Conservation (phyloP, 2,113 vertebrate genomes). For the Meleagris gallopavo region DNA sequence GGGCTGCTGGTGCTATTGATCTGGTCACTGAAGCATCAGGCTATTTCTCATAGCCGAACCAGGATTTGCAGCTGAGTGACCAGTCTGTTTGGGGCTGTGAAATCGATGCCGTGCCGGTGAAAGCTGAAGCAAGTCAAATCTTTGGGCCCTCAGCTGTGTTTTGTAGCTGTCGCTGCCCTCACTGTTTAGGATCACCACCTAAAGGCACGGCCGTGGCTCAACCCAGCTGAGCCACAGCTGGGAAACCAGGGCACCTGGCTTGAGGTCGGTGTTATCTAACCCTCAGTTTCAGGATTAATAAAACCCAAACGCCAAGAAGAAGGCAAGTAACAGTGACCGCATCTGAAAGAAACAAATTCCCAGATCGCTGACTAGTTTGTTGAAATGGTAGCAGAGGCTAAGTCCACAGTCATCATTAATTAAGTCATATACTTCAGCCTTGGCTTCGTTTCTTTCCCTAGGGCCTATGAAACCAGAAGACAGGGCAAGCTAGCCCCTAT, state of each 20-base stretch:
- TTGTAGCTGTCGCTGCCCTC: not conserved
- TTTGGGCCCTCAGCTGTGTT: not conserved
- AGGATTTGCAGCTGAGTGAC: fast-evolving
- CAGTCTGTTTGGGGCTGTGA: not conserved
- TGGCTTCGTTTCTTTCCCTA: constrained; percentile 49
- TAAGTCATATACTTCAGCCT: constrained; percentile 69
- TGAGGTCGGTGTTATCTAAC: not conserved
- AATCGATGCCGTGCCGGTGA: not conserved
- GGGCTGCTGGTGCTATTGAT: not conserved
- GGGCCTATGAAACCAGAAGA: constrained; percentile 65
- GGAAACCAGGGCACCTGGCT: not conserved
- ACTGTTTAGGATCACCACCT: not conserved
- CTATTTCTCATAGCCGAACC: not conserved
- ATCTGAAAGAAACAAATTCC: not conserved
- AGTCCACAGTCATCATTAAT: constrained; percentile 71
- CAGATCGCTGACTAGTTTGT: not conserved
- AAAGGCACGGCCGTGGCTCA: fast-evolving
- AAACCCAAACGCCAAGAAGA: not conserved
- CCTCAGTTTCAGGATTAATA: not conserved
- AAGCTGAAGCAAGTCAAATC: not conserved
- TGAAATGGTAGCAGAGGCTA: constrained; percentile 70
- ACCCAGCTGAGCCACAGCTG: not conserved
- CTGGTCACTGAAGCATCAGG: fast-evolving
- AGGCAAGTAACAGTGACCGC: not conserved
- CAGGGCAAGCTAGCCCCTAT: constrained; percentile 66